These are phyloP conservation scores for Pantelozetes paolii DNA, from an alignment of 2,888 invertebrate species.

Conservation along the genomic window DNA sequence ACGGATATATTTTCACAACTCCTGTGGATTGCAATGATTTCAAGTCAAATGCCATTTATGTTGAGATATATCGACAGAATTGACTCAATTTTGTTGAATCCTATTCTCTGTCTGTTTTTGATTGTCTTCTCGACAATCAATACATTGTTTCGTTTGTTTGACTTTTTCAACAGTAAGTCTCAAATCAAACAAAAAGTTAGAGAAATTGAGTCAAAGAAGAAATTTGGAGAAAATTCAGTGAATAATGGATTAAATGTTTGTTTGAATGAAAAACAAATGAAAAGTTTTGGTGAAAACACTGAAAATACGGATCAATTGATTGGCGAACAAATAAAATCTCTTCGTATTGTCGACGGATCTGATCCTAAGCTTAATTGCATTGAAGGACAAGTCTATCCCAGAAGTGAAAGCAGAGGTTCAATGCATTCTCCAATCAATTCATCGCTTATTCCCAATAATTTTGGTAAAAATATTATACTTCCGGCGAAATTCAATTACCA, in stretches of 20 bases:
- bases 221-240: background rate
- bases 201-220: background rate
- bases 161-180: background rate
- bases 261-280: background rate
- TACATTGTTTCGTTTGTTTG: background rate
- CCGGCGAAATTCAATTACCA: conserved; percentile 23
- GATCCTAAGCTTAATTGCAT: background rate
- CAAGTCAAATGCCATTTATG: background rate
- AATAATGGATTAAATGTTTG: background rate
- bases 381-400: background rate
- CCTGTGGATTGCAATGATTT: background rate
- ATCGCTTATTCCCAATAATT: background rate
- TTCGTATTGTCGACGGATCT: background rate
- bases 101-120: background rate
- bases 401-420: background rate
- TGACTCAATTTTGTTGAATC: background rate
- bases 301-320: background rate
- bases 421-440: background rate
- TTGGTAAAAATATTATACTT: background rate
- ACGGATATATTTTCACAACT: background rate
- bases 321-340: conserved; percentile 20
- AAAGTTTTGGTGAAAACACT: background rate
- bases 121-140: background rate
- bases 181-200: background rate
- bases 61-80: background rate